Base-by-base conservation (phyloP, 2,113 vertebrate species). In the Neopipo cinnamomea region DNA sequence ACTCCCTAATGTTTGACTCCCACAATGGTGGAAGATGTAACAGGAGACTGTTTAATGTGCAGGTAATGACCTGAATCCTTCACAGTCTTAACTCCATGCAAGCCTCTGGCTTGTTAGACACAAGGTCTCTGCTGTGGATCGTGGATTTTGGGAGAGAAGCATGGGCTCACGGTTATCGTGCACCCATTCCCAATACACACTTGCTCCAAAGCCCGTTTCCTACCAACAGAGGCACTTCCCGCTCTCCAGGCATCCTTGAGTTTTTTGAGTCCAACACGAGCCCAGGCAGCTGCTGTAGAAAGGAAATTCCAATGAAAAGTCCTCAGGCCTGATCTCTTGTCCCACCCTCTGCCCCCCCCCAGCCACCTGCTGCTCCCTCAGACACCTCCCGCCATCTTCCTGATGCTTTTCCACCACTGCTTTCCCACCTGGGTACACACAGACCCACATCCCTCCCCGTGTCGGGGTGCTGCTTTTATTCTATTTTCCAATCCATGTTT, bases 91-190 rank as follows among this genome's bases (percentile, higher is more conserved):
- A 61, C 18, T 76, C 25, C 16, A 1, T 3, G 23, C 0, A 11
- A 88, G 25, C 42, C 42, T 44, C 28, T 0, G 1, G 35, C 53
- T 41, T 21, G 8, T 55, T 1, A 27, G 7, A 14, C 67, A 6
- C 4, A 1, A 46, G 6, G 28, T 44, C 5, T 10, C 56, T 30
- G 39, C 59, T 17, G 30, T 1, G 20, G 25, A 20, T 12, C 9
- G 0, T 0, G 9, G 65, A 35, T 49, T 50, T 67, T 2, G 70
- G 33, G 42, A 87, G 14, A 20, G 42, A 27, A 33, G 13, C 1
- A 12, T 0, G 1, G 22, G 56, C 41, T 85, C 7, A 3, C 0
- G 1, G 16, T 6, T 14, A 39, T 12, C 0, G 1, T 1, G 1
- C 6, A 5, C 5, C 42, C 24, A 15, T 27, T 28, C 39, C 56